Conservation (phyloP, 2,888 invertebrate genomes). For the Hemistola chrysoprasaria region DNA sequence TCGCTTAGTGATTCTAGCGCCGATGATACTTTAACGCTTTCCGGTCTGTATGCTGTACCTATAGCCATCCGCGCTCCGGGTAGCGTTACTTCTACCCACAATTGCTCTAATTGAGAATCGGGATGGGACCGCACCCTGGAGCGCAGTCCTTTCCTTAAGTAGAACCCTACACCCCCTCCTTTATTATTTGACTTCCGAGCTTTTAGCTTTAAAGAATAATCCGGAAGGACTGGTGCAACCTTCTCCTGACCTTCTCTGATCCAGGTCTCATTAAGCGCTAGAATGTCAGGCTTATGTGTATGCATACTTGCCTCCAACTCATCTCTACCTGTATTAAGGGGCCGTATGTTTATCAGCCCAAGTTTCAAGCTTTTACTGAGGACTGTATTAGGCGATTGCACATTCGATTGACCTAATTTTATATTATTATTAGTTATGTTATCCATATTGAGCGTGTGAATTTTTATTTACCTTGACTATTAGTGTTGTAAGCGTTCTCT, state of each 20-base stretch:
- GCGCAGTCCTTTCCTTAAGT: background rate
- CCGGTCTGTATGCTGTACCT: no score
- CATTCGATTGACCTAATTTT: no score
- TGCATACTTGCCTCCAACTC: slow-evolving; percentile 21
- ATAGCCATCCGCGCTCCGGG: no score
- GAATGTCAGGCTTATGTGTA: slow-evolving; percentile 17
- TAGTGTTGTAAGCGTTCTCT: no score
- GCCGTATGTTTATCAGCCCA: slow-evolving; percentile 28
- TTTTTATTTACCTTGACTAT: no score
- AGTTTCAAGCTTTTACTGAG: slow-evolving; percentile 22
- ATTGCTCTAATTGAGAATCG: no score
- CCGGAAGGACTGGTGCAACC: slow-evolving; percentile 11
- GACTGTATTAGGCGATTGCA: no score
- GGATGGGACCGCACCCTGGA: no score
- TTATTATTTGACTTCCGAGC: slow-evolving; percentile 1
- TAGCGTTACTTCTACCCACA: no score
- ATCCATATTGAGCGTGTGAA: slow-evolving; percentile 3
- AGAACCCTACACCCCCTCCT: slow-evolving; percentile 8
- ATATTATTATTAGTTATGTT: no score
- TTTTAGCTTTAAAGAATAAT: slow-evolving; percentile 11
- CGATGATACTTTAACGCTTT: no score
- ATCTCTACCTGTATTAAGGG: slow-evolving; percentile 30
- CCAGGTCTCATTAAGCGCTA: slow-evolving; percentile 26
- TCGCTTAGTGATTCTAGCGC: slow-evolving; percentile 13
- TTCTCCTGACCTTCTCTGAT: slow-evolving; percentile 8